phyloP scores from a whole-genome alignment of 2,113 vertebrate species.

The Ancistrus triradiatus region DNA sequence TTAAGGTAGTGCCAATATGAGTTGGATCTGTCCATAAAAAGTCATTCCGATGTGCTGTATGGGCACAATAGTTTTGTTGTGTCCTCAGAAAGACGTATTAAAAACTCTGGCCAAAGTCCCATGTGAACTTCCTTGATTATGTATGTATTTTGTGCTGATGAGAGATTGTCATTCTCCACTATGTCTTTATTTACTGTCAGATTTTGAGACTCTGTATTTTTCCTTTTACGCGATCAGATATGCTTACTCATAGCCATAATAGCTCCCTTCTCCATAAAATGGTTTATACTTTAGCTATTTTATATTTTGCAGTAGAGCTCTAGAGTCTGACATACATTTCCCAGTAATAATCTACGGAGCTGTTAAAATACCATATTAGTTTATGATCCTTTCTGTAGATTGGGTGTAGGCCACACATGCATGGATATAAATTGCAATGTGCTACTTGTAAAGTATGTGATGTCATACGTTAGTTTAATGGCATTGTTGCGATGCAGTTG shows the following conservation, averaged over 20 bases:
- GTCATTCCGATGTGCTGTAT: too few relatives aligned
- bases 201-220: conserved; percentile 12
- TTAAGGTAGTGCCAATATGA: too few relatives aligned
- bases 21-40: too few relatives aligned
- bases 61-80: too few relatives aligned
- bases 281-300: conserved; percentile 38
- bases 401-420: conserved; percentile 40
- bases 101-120: too few relatives aligned
- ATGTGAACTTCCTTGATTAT: too few relatives aligned
- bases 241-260: conserved; percentile 40
- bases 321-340: conserved; percentile 43
- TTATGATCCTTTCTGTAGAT: conserved; percentile 55
- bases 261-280: conserved; percentile 44
- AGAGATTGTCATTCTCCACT: not conserved
- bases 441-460: conserved; percentile 57
- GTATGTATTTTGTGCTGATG: too few relatives aligned
- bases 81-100: too few relatives aligned
- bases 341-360: conserved; percentile 52
- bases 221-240: conserved; percentile 11
- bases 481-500: conserved; percentile 56
- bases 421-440: conserved; percentile 50
- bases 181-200: conserved; percentile 7
- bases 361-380: conserved; percentile 57
- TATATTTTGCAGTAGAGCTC: conserved; percentile 15
- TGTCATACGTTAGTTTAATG: conserved; percentile 65